Base-by-base conservation (phyloP, 2,113 vertebrate species). In the Origma solitaria region DNA sequence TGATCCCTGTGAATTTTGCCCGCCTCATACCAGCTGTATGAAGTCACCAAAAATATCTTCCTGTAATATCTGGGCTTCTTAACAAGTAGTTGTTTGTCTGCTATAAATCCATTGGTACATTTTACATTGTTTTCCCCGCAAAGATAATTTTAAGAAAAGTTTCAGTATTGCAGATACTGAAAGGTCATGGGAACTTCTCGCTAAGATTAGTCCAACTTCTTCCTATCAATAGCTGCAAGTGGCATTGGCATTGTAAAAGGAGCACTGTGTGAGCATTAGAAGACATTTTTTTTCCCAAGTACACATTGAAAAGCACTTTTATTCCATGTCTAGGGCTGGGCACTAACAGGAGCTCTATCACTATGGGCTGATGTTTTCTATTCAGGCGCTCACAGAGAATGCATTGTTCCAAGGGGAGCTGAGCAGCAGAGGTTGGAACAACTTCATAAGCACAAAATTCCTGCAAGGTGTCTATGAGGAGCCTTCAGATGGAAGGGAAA, bases 181-280 rank as follows among this genome's bases (percentile, higher is more conserved):
- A 88, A 94, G 96, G 95, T 97, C 96, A 97, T 97, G 96, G 96
- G 96, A 97, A 97, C 73, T 56, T 64, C 91, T 88, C 40, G 45
- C 90, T 88, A 94, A 95, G 92, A 97, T 95, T 93, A 79, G 47
- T 49, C 80, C 54, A 54, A 82, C 80, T 88, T 56, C 88, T 94
- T 82, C 83, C 70, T 88, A 66, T 95, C 92, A 91, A 91, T 93
- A 44, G 77, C 78, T 56, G 35, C 54, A 91, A 91, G 94, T 92
- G 81, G 78, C 2, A 84, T 49, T 95, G 90, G 90, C 64, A 30
- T 88, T 94, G 94, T 97, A 96, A 97, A 95, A 82, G 77, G 81
- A 95, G 85, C 21, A 90, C 95, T 96, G 95, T 96, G 95, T 60
- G 58, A 92, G 71, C 71, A 81, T 86, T 94, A 90, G 92, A 96